Percentiles rank a stretch among this genome's conserved stretches.
Evolutionary conservation across 2,797 vertebrate species (phyloP).

Genomic region (Botia almorhae): DNA sequence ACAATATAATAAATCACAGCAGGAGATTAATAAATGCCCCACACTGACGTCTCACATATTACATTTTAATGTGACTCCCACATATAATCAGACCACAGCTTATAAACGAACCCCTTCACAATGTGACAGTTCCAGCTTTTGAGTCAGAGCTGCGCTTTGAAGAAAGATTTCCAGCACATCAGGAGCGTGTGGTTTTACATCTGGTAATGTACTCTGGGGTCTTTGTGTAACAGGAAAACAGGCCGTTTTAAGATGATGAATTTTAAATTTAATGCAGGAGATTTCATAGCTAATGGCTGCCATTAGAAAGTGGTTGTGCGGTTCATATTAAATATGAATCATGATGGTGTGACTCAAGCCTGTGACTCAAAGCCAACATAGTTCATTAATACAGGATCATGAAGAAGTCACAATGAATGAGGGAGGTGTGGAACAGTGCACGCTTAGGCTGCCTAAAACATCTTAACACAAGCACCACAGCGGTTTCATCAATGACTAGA

Average conservation of each 20-base stretch:
- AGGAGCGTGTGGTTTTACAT: too few species aligned
- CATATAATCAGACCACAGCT: too few species aligned
- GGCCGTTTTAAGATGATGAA: constrained; percentile 7
- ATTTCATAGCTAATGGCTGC: constrained; percentile 18
- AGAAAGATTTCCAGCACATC: too few species aligned
- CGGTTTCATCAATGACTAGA: constrained; percentile 42
- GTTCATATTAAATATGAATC: constrained; percentile 16
- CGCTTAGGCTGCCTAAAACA: constrained; percentile 51
- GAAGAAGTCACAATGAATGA: constrained; percentile 45
- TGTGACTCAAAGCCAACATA: not conserved
- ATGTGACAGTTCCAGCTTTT: too few species aligned
- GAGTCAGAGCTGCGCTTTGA: too few species aligned
- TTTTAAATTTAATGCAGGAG: constrained; percentile 23
- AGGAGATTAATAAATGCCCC: too few species aligned
- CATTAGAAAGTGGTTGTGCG: constrained; percentile 27
- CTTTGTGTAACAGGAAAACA: constrained; percentile 20
- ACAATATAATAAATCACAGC: too few species aligned
- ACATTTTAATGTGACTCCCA: too few species aligned
- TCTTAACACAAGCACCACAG: constrained; percentile 35
- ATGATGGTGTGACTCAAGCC: constrained; percentile 2
- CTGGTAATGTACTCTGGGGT: not conserved
- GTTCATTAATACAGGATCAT: constrained; percentile 47
- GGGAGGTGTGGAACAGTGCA: constrained; percentile 56
- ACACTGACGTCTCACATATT: too few species aligned
- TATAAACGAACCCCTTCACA: too few species aligned